Conservation (phyloP, 2,888 invertebrate species). For the Habrosyne pyritoides region DNA sequence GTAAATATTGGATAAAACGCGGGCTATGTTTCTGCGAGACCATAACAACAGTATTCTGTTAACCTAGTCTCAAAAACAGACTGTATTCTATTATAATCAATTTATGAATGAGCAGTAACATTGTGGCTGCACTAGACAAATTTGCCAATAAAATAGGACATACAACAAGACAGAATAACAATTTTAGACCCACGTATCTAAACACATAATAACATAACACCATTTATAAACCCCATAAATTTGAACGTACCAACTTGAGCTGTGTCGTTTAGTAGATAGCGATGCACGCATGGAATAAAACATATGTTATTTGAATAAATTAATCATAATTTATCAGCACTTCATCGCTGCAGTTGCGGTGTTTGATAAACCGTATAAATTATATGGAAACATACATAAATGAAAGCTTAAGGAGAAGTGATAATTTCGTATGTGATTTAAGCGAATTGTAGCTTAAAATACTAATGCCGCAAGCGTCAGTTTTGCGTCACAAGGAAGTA, state of each 20-base stretch:
- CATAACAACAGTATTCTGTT: too few relatives aligned
- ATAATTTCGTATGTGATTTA: too few relatives aligned
- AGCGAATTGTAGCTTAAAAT: background rate
- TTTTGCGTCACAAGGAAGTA: background rate
- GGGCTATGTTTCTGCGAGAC: too few relatives aligned
- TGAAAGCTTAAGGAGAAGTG: background rate
- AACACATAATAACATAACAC: conserved; percentile 24
- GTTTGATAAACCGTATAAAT: background rate
- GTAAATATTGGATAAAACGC: too few relatives aligned
- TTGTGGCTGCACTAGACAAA: too few relatives aligned
- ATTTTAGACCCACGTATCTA: conserved; percentile 12
- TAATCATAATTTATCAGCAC: conserved; percentile 14
- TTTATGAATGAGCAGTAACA: too few relatives aligned
- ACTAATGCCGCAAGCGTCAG: background rate
- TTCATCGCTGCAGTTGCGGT: background rate
- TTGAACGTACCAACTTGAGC: conserved; percentile 80
- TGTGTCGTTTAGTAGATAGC: conserved; percentile 56
- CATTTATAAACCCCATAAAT: conserved; percentile 28
- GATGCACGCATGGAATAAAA: conserved; percentile 69
- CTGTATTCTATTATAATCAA: too few relatives aligned
- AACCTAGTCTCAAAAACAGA: too few relatives aligned
- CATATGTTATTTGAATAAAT: conserved; percentile 26
- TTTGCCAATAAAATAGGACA: conserved; percentile 12
- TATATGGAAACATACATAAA: background rate
- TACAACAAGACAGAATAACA: conserved; percentile 41